Evolutionary conservation across 2,797 vertebrate species (phyloP).

Genomic region (Acrossocheilus wenchowensis): DNA sequence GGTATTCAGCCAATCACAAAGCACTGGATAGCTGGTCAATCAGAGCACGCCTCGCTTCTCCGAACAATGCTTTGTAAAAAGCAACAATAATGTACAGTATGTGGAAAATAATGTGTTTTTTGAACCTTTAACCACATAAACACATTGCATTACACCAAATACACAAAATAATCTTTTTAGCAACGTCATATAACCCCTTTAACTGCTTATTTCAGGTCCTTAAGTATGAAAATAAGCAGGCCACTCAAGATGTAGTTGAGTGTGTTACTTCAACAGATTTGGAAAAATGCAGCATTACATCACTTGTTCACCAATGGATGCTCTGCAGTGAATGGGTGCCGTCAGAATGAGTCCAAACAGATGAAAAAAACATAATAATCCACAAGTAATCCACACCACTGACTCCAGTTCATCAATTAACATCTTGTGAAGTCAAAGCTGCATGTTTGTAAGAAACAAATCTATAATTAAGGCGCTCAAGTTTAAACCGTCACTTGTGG

Average conservation of each 20-base stretch:
- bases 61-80: too few species aligned
- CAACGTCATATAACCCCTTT: too few species aligned
- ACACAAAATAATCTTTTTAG: too few species aligned
- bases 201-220: not conserved
- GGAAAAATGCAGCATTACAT: not conserved
- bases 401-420: not conserved
- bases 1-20: too few species aligned
- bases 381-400: not conserved
- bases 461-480: not conserved
- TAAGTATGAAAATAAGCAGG: conserved; percentile 6
- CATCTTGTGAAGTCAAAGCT: not conserved
- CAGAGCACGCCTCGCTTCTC: too few species aligned
- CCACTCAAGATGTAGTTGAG: not conserved
- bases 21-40: too few species aligned
- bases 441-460: not conserved
- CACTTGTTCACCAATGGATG: not conserved
- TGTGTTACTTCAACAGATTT: not conserved
- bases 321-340: not conserved
- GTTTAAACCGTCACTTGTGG: not conserved
- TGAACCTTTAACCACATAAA: too few species aligned
- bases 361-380: not conserved
- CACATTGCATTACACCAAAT: too few species aligned
- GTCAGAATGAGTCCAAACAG: not conserved
- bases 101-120: too few species aligned
- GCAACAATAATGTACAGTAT: too few species aligned